phyloP scores from a whole-genome alignment of 1,140 invertebrate species.

The Bombus haemorrhoidalis region DNA sequence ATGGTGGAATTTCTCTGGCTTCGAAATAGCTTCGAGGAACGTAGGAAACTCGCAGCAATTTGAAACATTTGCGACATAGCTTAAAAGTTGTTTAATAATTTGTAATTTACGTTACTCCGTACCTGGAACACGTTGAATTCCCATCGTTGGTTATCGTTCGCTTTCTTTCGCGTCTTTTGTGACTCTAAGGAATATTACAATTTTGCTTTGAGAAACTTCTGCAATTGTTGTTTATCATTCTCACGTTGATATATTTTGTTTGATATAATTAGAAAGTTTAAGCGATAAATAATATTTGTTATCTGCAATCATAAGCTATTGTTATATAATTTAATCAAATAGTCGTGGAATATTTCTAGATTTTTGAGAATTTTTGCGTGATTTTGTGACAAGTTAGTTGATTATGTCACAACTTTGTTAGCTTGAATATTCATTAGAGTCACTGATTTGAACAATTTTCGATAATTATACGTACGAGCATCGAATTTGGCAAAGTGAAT shows the following conservation, averaged over 20 bases:
- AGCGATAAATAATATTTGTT: background rate
- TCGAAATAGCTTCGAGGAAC: background rate
- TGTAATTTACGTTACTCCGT: background rate
- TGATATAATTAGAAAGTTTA: no score
- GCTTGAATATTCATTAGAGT: background rate
- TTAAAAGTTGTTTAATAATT: conserved; percentile 6
- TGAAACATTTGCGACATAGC: background rate
- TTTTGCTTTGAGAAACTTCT: background rate
- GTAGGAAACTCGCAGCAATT: background rate
- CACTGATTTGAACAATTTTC: background rate
- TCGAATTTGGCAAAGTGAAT: conserved; percentile 17
- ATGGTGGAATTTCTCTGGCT: background rate
- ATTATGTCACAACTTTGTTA: no score
- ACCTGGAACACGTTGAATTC: background rate
- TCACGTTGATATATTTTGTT: background rate
- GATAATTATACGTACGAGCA: background rate
- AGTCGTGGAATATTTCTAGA: background rate
- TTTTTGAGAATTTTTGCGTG: background rate
- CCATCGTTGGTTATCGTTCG: background rate
- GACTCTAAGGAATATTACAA: conserved; percentile 1
- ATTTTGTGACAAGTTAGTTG: no score
- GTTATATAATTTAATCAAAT: background rate
- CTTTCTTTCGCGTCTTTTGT: background rate
- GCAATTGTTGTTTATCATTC: background rate
- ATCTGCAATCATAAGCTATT: background rate